These are phyloP conservation scores for Pimephales promelas DNA, from an alignment of 2,113 vertebrate species.

Conservation along the genomic window DNA sequence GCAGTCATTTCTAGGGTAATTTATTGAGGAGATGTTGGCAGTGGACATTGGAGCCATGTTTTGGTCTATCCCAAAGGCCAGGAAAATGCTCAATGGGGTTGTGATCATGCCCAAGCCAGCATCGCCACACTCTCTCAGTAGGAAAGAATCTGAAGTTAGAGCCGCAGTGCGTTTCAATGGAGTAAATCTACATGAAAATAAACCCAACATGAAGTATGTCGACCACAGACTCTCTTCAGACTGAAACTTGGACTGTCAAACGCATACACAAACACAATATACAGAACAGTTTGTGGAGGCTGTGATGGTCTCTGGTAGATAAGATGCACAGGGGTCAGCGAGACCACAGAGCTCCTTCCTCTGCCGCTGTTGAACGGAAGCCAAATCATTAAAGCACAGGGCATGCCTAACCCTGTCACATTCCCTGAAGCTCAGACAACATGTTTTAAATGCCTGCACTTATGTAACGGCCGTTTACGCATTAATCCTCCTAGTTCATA, in stretches of 20 bases:
- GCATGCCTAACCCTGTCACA: neutral
- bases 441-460: constrained; percentile 21
- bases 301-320: constrained; percentile 3
- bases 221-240: neutral
- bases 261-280: neutral
- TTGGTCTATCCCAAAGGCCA: neutral
- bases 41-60: neutral
- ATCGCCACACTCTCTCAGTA: neutral
- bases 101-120: neutral
- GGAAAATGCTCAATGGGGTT: neutral
- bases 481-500: neutral
- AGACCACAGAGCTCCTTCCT: constrained; percentile 14
- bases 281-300: neutral
- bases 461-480: neutral
- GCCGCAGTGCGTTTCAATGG: neutral
- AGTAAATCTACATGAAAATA: constrained; percentile 2
- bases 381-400: constrained; percentile 6
- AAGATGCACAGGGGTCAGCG: neutral
- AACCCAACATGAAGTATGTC: neutral
- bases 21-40: neutral
- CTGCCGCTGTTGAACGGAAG: constrained; percentile 7
- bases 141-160: constrained; percentile 12
- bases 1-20: neutral
- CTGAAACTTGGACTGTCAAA: neutral
- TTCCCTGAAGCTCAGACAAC: constrained; percentile 10